These are phyloP conservation scores for Drosophila watanabei DNA, from an alignment of 1,140 invertebrate species.

Conservation along the genomic window DNA sequence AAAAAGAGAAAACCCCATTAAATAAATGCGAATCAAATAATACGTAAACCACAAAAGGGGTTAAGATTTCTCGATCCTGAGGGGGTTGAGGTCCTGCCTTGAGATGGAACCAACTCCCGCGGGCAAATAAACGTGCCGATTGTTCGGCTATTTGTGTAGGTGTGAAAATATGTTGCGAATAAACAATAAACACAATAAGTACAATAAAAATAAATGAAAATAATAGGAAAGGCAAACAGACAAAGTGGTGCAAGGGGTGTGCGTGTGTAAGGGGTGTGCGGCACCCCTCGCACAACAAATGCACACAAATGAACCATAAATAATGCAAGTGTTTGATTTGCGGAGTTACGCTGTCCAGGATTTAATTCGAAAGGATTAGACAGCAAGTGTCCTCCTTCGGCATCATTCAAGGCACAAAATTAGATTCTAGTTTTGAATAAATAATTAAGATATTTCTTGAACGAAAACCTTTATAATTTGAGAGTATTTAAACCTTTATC, in stretches of 20 bases:
- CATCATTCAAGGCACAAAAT: background rate
- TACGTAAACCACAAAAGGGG: conserved; percentile 44
- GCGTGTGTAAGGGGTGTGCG: conserved; percentile 12
- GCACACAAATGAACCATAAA: conserved; percentile 58
- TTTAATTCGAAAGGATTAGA: background rate
- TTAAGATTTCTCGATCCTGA: background rate
- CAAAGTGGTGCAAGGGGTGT: conserved; percentile 24
- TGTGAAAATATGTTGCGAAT: conserved; percentile 84
- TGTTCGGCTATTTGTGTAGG: conserved; percentile 79
- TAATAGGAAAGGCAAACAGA: conserved; percentile 71
- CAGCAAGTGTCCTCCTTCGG: conserved; percentile 1
- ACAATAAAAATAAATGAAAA: conserved; percentile 76
- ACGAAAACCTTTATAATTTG: background rate
- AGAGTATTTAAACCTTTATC: background rate
- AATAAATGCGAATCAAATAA: conserved; percentile 44
- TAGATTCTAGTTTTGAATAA: background rate
- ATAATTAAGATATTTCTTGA: background rate
- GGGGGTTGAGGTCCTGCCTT: conserved; percentile 6
- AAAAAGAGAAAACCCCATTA: conserved; percentile 51
- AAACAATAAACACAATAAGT: conserved; percentile 56
- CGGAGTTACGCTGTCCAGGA: background rate
- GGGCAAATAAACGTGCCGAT: conserved; percentile 72
- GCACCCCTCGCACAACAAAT: conserved; percentile 43
- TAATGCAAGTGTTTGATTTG: conserved; percentile 55
- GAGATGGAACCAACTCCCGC: conserved; percentile 41